Evolutionary conservation across 2,797 vertebrate genomes (phyloP), one percentile per base, ranked within the genome.

Genomic region (Alcedo quadribrachys): DNA sequence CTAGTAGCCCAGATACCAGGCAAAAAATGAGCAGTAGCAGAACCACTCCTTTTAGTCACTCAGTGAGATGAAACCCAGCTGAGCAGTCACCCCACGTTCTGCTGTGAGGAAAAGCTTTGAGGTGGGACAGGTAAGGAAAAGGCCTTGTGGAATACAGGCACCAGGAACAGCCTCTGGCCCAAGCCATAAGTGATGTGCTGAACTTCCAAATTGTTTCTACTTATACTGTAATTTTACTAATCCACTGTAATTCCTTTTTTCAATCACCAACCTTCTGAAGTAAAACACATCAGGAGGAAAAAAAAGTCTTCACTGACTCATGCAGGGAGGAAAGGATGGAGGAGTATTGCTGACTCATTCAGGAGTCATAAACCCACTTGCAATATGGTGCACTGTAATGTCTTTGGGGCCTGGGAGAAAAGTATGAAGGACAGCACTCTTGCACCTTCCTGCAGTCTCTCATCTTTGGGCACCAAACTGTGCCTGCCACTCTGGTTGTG

Each of bases 261-360:
- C 71, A 85, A 93, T 45, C 14, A 3, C 51, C 68, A 68, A 46
- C 37, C 61, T 87, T 90, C 68, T 91, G 84, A 94, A 87, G 65
- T 48, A 87, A 88, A 88, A 70, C 51, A 92, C 50, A 92, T 66
- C 66, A 75, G 66, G 65, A 3, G 12, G 32, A 71, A 61, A 55
- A 90, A 81, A 79, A 74, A 74, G 24, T 21, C 81, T 74, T 89
- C 58, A 58, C 42, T 95, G 95, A 93, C 32, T 96, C 88, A 94
- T 15, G 32, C 78, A 71, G 67, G 75, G 82, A 87, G 55, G 81
- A 89, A 92, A 22, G 83, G 57, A 66, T 71, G 84, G 85, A 95
- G 89, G 92, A 95, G 87, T 96, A 78, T 2, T 79, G 85, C 82
- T 94, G 89, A 96, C 67, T 95, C 94, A 96, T 11, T 60, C 60